Conservation (phyloP, 2,797 vertebrate species). For the Sebastes wilsoni region DNA sequence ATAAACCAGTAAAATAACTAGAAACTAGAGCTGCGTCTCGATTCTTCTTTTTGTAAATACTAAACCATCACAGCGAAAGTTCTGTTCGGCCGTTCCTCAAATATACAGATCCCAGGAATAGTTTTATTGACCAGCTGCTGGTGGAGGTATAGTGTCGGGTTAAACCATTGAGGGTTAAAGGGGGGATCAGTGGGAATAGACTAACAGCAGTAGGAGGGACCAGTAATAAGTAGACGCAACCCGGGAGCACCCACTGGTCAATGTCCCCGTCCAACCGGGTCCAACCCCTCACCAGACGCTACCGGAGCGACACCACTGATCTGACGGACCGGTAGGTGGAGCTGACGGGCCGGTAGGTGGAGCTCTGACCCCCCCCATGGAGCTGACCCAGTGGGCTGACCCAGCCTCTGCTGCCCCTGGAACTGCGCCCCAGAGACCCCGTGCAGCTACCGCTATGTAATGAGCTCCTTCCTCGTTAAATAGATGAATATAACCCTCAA, state of each 20-base stretch:
- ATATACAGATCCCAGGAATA: not conserved
- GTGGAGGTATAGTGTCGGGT: not conserved
- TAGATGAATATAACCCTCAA: conserved; percentile 54
- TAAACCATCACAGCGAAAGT: not conserved
- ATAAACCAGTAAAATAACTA: not conserved
- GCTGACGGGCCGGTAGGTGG: conserved; percentile 67
- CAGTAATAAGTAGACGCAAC: conserved; percentile 46
- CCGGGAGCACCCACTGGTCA: conserved; percentile 42
- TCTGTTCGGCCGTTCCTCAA: not conserved
- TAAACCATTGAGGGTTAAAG: no score
- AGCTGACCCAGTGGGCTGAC: conserved; percentile 52
- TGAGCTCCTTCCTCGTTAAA: conserved; percentile 64
- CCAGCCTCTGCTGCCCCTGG: no score
- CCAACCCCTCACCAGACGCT: conserved; percentile 65
- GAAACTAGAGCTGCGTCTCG: not conserved
- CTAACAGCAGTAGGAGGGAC: conserved; percentile 51
- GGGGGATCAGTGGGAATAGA: conserved; percentile 11
- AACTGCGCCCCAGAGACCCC: no score
- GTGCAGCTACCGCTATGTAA: conserved; percentile 68
- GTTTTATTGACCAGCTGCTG: not conserved
- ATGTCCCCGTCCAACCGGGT: conserved; percentile 67
- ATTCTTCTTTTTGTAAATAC: not conserved
- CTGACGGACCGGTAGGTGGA: conserved; percentile 66
- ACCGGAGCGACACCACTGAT: conserved; percentile 67
- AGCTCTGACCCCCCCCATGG: conserved; percentile 21